phyloP scores from a whole-genome alignment of 2,888 invertebrate species.

The Aspidapion aeneum region DNA sequence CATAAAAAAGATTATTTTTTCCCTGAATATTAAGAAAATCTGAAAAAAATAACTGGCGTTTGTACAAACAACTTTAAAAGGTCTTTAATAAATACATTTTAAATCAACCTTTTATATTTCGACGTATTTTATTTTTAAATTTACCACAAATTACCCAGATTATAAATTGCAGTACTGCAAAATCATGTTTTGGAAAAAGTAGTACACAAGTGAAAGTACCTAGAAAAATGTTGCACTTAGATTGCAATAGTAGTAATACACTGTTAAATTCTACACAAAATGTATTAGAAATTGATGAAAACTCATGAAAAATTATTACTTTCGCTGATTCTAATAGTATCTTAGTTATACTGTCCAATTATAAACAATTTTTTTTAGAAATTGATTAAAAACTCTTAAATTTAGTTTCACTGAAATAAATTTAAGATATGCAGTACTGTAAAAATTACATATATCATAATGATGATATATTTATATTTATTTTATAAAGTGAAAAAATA shows the following conservation, averaged over 20 bases:
- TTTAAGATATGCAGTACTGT: background rate
- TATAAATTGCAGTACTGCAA: slow-evolving; percentile 6
- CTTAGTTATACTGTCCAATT: no score
- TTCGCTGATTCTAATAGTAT: no score
- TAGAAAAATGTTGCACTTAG: background rate
- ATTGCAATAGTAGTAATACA: no score
- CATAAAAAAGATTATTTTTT: no score
- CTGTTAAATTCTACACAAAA: no score
- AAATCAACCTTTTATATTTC: slow-evolving; percentile 16
- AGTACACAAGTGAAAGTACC: slow-evolving; percentile 7
- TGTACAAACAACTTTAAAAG: slow-evolving; percentile 17
- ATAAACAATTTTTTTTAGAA: background rate
- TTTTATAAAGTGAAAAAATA: background rate
- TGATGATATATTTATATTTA: background rate
- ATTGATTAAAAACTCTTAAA: background rate
- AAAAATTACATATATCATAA: background rate
- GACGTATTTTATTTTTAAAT: slow-evolving; percentile 17
- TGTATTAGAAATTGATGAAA: no score
- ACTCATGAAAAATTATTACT: no score
- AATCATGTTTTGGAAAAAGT: slow-evolving; percentile 6
- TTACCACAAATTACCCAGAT: slow-evolving; percentile 15
- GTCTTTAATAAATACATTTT: slow-evolving; percentile 17
- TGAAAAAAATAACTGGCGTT: slow-evolving; percentile 13
- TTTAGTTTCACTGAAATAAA: background rate
- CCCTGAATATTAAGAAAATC: background rate